Conservation (phyloP, 2,888 invertebrate species). For the Dasypogon diadema region DNA sequence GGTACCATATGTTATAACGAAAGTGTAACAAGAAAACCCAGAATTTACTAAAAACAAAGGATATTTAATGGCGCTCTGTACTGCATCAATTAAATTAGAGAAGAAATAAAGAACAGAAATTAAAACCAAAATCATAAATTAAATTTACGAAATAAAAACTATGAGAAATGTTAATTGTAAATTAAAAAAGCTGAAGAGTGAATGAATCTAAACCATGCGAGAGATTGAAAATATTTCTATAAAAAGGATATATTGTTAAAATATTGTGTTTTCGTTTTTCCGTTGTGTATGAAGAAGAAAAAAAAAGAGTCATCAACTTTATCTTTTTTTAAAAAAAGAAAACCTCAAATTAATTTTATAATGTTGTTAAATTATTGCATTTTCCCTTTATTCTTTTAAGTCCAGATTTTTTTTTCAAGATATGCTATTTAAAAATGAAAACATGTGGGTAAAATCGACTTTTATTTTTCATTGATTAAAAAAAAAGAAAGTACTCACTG, state of each 20-base stretch:
- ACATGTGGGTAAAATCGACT: slow-evolving; percentile 41
- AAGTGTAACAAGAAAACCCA: slow-evolving; percentile 47
- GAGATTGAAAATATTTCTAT: slow-evolving; percentile 50
- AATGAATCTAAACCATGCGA: slow-evolving; percentile 51
- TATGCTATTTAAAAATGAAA: slow-evolving; percentile 45
- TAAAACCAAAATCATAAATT: slow-evolving; percentile 49
- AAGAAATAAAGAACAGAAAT: slow-evolving; percentile 46
- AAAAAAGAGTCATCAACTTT: slow-evolving; percentile 39
- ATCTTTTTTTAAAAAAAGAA: slow-evolving; percentile 43
- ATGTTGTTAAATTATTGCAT: slow-evolving; percentile 54
- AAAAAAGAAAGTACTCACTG: slow-evolving; percentile 41
- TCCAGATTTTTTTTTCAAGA: slow-evolving; percentile 39
- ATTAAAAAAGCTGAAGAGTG: slow-evolving; percentile 48
- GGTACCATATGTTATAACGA: slow-evolving; percentile 49
- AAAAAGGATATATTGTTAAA: slow-evolving; percentile 51
- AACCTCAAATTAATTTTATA: slow-evolving; percentile 52
- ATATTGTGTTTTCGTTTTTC: slow-evolving; percentile 51
- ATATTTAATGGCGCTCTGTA: slow-evolving; percentile 52
- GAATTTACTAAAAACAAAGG: slow-evolving; percentile 51
- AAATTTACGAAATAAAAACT: slow-evolving; percentile 42
- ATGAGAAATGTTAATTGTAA: slow-evolving; percentile 50
- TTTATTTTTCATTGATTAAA: slow-evolving; percentile 53
- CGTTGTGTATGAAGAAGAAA: slow-evolving; percentile 48
- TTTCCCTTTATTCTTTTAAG: slow-evolving; percentile 50
- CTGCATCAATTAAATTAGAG: slow-evolving; percentile 50